A percentile compares a stretch with the other conserved stretches of the same genome.
Evolutionary conservation across 2,888 invertebrate genomes (phyloP).

Genomic region (Amiota communis): DNA sequence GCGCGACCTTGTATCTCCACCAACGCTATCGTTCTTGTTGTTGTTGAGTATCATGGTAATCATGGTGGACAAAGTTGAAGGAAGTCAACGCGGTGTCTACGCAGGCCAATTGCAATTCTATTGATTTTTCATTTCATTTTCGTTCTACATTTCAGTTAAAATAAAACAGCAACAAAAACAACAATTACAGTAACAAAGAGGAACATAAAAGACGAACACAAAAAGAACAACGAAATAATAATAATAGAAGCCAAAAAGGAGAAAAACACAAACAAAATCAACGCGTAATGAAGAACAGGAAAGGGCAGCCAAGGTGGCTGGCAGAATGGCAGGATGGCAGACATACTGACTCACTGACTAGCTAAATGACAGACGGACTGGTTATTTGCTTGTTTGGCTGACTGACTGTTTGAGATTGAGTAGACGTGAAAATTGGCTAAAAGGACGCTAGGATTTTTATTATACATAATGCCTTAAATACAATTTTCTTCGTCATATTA

Average conservation of each 20-base stretch:
- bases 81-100: background rate
- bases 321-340: too few relatives aligned
- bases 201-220: conserved; percentile 6
- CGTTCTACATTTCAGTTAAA: conserved; percentile 38
- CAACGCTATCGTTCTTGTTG: too few relatives aligned
- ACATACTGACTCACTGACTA: too few relatives aligned
- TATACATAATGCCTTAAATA: conserved; percentile 49
- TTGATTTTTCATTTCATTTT: conserved; percentile 58
- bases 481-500: conserved; percentile 47
- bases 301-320: conserved; percentile 27
- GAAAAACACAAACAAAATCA: conserved; percentile 35
- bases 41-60: too few relatives aligned
- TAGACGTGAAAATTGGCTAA: conserved; percentile 55
- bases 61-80: background rate
- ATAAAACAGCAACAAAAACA: conserved; percentile 33
- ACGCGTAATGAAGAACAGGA: background rate
- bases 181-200: conserved; percentile 39
- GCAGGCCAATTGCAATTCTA: conserved; percentile 61
- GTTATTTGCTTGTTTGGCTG: conserved; percentile 19
- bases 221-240: conserved; percentile 10
- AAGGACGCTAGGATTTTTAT: conserved; percentile 54
- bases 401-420: conserved; percentile 41
- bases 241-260: conserved; percentile 21
- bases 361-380: too few relatives aligned
- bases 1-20: too few relatives aligned